These are phyloP conservation scores for Siderastrea siderea DNA, from an alignment of 92 coral and sea anemone genomes.

Conservation along the genomic window DNA sequence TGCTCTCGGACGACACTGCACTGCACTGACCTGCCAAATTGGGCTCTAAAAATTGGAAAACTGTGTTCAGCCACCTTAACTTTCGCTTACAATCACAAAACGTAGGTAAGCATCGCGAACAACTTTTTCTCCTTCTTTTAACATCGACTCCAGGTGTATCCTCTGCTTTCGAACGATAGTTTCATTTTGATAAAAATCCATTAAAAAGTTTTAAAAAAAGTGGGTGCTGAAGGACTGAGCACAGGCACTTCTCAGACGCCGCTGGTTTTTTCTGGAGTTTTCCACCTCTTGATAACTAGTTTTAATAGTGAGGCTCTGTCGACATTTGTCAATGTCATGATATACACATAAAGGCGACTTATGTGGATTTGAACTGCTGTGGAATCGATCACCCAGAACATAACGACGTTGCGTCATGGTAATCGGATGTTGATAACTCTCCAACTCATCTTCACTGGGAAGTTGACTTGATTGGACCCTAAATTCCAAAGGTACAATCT, in stretches of 20 bases:
- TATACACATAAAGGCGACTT: constrained; percentile 45
- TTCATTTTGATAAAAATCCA: no score
- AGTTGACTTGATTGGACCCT: neutral
- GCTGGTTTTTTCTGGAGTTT: constrained; percentile 38
- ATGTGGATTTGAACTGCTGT: constrained; percentile 36
- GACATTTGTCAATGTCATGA: constrained; percentile 30
- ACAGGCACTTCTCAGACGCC: constrained; percentile 19
- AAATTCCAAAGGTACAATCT: no score
- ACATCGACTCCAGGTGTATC: no score
- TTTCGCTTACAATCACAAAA: no score
- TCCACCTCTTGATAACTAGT: constrained; percentile 41
- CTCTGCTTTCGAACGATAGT: no score
- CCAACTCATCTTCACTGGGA: neutral
- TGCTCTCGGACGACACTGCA: no score
- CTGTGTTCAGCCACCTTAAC: no score
- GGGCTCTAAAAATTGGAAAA: no score
- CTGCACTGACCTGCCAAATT: no score
- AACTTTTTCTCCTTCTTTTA: no score
- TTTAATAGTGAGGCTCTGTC: constrained; percentile 25
- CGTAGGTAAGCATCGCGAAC: no score
- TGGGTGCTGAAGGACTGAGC: constrained; percentile 26
- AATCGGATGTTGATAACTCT: neutral
- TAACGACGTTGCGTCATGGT: neutral
- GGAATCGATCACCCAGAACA: constrained; percentile 47
- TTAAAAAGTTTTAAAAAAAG: neutral